Base-by-base conservation (phyloP, 1,140 invertebrate genomes). In the Fopius arisanus region DNA sequence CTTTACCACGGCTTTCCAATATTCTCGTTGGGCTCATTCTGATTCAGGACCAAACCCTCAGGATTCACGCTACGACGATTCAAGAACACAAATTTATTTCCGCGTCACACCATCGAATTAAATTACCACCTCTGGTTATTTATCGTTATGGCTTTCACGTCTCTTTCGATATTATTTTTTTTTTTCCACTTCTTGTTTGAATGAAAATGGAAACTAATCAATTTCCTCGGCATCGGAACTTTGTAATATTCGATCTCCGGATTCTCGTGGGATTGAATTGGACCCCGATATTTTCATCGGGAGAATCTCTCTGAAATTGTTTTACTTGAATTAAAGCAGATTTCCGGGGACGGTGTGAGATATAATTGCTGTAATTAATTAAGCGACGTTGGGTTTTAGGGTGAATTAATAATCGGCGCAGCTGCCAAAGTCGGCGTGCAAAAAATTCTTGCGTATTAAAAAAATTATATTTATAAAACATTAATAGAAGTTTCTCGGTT, bases 1-100 rank as follows among this genome's bases (percentile, higher is more conserved):
- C 37, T 7, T 41, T 71, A 16, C 29, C 19, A 3, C 19, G 16
- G 3, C 12, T 31, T 59, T 19, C 71, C 79, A 79, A 81, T 80
- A 79, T 77, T 78, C 79, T 75, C 75, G 79, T 77, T 37, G 6
- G 43, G 75, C 75, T 81, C 79, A 80, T 81, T 80, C 78, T 75
- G 79, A 81, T 81, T 78, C 80, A 81, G 79, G 73, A 73, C 43
- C 63, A 69, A 75, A 65, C 73, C 74, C 70, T 28, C 67, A 76
- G 75, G 79, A 80, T 80, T 72, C 77, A 72, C 73, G 51, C 69
- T 33, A 31, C 79, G 76, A 73, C 62, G 75, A 72, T 77, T 54
- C 73, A 69, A 72, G 75, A 75, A 79, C 76, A 77, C 74, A 75
- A 77, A 79, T 78, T 78, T 81, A 81, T 80, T 79, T 66, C 74